Base-by-base conservation (phyloP, 2,113 vertebrate genomes). In the Rhinolophus sinicus region DNA sequence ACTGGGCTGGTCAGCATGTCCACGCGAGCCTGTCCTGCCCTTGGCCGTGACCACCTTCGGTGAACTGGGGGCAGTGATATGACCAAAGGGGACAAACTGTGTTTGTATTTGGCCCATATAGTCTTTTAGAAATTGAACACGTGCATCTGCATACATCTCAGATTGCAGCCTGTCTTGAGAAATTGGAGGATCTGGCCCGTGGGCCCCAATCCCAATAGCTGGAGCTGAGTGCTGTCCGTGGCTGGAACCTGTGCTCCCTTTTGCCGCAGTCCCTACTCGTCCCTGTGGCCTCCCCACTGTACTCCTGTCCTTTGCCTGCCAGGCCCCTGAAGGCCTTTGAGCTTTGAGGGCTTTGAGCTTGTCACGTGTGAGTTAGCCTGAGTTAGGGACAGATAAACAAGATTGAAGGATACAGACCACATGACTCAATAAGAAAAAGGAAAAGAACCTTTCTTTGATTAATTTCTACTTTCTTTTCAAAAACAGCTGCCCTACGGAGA, bases 71-170 rank as follows among this genome's bases (percentile, higher is more conserved):
- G 11, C 88, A 30, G 6, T 35, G 22, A 4, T 7, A 8, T n/a
- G 72, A 67, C 58, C 47, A 26, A 7, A 58, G 73, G n/a, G 75
- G 50, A 28, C 58, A 64, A 4, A 50, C 26, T 3, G 28, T 30
- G 6, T 89, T 33, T 64, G 33, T 18, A 8, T 82, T 38, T 10
- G 60, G 65, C 65, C 67, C 47, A 21, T 1, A 1, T 1, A 8
- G 28, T 16, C 15, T 38, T 44, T 44, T 35, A 78, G 81, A 47
- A 62, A 14, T 69, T 62, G 16, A 64, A 44, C 26, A 11, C 1
- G 19, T 13, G 0, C 16, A 2, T 62, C 38, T 8, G 2, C 8
- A 0, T 1, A 18, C 0, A 3, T 14, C n/a, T 60, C 62, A 14
- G n/a, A 60, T 72, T 89, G 70, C 44, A 26, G 1, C 21, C 19